Evolutionary conservation across 2,797 vertebrate species (phyloP), one percentile per base, ranked within the genome.

Genomic region (Notolepis coatsorum): DNA sequence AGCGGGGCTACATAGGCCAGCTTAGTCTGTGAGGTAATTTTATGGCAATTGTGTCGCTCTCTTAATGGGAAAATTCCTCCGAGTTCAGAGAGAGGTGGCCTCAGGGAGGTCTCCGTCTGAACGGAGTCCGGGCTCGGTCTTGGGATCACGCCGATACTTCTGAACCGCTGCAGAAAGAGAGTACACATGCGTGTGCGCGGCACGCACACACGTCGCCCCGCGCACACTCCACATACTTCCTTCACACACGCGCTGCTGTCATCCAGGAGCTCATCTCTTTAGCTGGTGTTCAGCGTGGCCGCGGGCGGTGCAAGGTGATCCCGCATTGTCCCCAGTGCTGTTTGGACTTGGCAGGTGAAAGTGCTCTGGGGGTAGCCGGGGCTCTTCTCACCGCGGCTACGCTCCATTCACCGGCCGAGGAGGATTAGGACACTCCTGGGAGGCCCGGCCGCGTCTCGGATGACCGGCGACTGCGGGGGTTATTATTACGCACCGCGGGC

Each of bases 1-100:
- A 91, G 72, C 58, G 65, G 71, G 69, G 81, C 41, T 43, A 86
- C 71, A 68, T 47, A 85, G 86, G 60, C 77, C 60, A 75, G 82
- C 87, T 82, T 88, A 89, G 86, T 80, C 68, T 88, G 76, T 69
- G 77, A 82, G 82, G 87, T 81, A 71, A 88, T 88, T 83, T 78
- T 66, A 84, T 71, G 68, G 77, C 77, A 83, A 73, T 68, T 76
- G 80, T 75, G 67, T 66, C 77, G 70, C 78, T 75, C 79, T 65
- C 73, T 83, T 88, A 85, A 90, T 89, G 85, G 80, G 81, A 86
- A 86, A 84, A 89, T 88, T 89, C 81, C 72, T 83, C 68, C 4
- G 77, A 76, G 58, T 38, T 66, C 50, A 75, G 73, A 59, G 66
- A 74, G 56, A 82, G 12, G 37, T 12, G 7, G 18, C 15, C 58